Evolutionary conservation across 1,140 invertebrate species (phyloP).

Genomic region (Drosophila bifasciata): DNA sequence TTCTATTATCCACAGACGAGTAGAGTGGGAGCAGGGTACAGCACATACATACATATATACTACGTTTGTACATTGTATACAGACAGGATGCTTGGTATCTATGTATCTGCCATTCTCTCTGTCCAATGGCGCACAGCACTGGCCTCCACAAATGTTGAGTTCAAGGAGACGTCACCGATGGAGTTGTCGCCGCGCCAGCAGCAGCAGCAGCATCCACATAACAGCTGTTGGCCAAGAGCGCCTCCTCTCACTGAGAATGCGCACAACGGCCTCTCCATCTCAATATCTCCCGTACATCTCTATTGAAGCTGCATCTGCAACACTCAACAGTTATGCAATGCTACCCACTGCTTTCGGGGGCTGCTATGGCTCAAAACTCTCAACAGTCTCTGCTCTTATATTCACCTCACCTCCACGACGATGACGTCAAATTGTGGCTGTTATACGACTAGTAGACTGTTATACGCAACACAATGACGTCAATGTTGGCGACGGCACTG

Average conservation of each 20-base stretch:
- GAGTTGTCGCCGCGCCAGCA: conserved; percentile 53
- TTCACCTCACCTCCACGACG: conserved; percentile 7
- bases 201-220: conserved; percentile 50
- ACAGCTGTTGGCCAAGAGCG: conserved; percentile 58
- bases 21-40: conserved; percentile 24
- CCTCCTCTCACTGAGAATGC: conserved; percentile 23
- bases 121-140: conserved; percentile 9
- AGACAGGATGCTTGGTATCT: background rate
- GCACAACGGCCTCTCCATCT: conserved; percentile 17
- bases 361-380: conserved; percentile 30
- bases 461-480: conserved; percentile 63
- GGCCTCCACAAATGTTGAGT: conserved; percentile 78
- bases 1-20: conserved; percentile 17
- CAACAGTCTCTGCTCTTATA: conserved; percentile 28
- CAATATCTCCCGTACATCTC: conserved; percentile 7
- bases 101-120: conserved; percentile 22
- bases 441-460: conserved; percentile 40
- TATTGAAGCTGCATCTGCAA: conserved; percentile 35
- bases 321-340: conserved; percentile 75
- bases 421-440: conserved; percentile 58
- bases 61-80: conserved; percentile 3
- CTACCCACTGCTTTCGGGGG: conserved; percentile 34
- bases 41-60: conserved; percentile 7
- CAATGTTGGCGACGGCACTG: conserved; percentile 17
- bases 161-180: conserved; percentile 78